Percentiles rank a stretch among this genome's conserved stretches.
phyloP scores from a whole-genome alignment of 2,797 vertebrate species.

The Tauraco hartlaubi region DNA sequence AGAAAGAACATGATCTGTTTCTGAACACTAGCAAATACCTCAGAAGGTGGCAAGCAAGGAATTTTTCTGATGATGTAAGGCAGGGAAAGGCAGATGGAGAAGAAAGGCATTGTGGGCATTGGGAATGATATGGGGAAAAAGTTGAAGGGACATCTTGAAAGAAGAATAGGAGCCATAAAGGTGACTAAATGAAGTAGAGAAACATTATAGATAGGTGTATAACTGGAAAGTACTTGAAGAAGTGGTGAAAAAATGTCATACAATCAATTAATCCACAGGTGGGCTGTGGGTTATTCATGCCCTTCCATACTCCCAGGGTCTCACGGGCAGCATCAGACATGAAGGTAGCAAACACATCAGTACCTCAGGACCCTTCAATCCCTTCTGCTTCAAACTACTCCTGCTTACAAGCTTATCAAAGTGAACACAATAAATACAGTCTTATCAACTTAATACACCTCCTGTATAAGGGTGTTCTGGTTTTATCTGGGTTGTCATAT shows the following conservation, averaged over 20 bases:
- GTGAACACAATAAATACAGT: not conserved
- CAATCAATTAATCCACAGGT: not conserved
- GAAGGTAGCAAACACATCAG: not conserved
- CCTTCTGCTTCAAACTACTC: not conserved
- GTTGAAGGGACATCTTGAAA: not conserved
- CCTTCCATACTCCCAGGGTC: not conserved
- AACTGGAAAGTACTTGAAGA: not conserved
- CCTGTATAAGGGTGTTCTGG: not conserved
- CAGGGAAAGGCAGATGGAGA: not conserved
- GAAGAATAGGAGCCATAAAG: not conserved
- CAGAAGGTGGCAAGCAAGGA: not conserved
- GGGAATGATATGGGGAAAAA: not conserved
- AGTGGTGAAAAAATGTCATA: not conserved
- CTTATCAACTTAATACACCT: not conserved
- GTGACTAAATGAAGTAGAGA: not conserved
- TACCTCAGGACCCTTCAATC: not conserved
- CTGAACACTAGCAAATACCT: not conserved
- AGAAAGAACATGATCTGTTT: not conserved
- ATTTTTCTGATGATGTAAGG: not conserved
- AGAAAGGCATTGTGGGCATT: not conserved
- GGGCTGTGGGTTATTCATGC: not conserved
- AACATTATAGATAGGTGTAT: not conserved
- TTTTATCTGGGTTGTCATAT: not conserved
- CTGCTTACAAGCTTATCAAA: not conserved
- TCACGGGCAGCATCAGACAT: not conserved